Evolutionary conservation across 2,888 invertebrate species (phyloP).

Genomic region (Pandemis heparana): DNA sequence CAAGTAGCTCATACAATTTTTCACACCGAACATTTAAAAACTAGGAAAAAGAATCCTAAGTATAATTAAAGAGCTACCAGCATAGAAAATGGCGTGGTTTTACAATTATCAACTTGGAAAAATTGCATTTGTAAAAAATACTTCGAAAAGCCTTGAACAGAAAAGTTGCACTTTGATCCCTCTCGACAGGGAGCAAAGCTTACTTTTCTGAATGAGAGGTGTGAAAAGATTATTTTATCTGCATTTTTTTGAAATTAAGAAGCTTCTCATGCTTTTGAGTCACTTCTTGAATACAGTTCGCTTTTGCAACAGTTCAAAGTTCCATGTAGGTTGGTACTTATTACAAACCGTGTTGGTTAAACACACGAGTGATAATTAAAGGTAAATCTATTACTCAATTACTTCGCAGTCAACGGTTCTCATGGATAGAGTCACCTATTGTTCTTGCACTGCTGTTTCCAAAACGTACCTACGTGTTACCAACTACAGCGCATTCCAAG

Average conservation of each 20-base stretch:
- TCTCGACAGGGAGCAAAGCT: too few species aligned
- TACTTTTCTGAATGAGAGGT: too few species aligned
- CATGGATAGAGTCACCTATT: constrained; percentile 32
- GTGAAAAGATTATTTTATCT: not conserved
- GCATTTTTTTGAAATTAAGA: not conserved
- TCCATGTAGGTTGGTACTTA: not conserved
- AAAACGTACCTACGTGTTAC: constrained; percentile 35
- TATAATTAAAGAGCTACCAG: too few species aligned
- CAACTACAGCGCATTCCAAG: constrained; percentile 26
- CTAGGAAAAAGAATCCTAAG: too few species aligned
- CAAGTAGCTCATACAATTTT: too few species aligned
- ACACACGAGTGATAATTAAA: constrained; percentile 7
- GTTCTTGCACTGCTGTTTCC: constrained; percentile 33
- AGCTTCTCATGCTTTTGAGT: not conserved
- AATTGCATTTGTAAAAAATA: too few species aligned
- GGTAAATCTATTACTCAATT: constrained; percentile 24
- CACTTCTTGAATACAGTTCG: not conserved
- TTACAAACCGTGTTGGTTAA: not conserved
- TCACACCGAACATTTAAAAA: too few species aligned
- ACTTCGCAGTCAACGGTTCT: constrained; percentile 24
- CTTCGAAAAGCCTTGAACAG: too few species aligned
- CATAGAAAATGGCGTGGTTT: too few species aligned
- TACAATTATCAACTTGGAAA: too few species aligned
- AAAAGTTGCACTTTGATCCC: too few species aligned
- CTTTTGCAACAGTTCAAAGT: constrained; percentile 6